Base-by-base conservation (phyloP, 2,888 invertebrate genomes). In the Synergus laeviventris region DNA sequence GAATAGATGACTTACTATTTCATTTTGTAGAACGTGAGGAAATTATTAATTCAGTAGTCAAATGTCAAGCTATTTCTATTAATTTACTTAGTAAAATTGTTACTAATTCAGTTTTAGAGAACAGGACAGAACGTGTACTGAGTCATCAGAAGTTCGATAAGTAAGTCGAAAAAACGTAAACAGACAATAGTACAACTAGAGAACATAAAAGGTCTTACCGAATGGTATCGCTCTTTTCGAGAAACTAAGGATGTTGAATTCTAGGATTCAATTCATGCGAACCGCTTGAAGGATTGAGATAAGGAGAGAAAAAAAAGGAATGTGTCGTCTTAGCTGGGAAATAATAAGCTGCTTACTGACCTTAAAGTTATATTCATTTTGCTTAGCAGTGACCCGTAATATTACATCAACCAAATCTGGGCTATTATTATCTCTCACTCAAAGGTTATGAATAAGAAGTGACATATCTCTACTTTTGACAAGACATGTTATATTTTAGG, bases 331-430 rank as follows among this genome's bases (percentile, higher is more conserved):
- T 1, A 24, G 45, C 24, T 3, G 9, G 14, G 5, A 31, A 70
- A 31, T 70, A 70, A n/a, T 70, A 70, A 70, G 49, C 66, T 31
- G 3, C 45, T 31, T 49, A 49, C 66, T 49, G 66, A 70, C 66
- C 66, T 70, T 70, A 45, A 70, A 24, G 42, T 11, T 4, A 62
- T 1, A 62, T 62, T 18, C 7, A 38, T 62, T 62, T 45, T 66
- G 18, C 42, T 24, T 45, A 24, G 21, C 31, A 61, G 60, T 61
- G 60, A 31, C 16, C 60, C 60, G 14, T 61, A 8, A 61, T 12
- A 61, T 31, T 56, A 56, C 9, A 61, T 61, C 31, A 38, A 61
- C 36, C 61, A 12, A 61, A 38, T 38, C 38, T 21, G 12, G 21
- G 21, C 56, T 12, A 21, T 21, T 11, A 21, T 56, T 11, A 3